Evolutionary conservation across 92 coral and sea anemone species (phyloP).

Genomic region (Pocillopora grandis): DNA sequence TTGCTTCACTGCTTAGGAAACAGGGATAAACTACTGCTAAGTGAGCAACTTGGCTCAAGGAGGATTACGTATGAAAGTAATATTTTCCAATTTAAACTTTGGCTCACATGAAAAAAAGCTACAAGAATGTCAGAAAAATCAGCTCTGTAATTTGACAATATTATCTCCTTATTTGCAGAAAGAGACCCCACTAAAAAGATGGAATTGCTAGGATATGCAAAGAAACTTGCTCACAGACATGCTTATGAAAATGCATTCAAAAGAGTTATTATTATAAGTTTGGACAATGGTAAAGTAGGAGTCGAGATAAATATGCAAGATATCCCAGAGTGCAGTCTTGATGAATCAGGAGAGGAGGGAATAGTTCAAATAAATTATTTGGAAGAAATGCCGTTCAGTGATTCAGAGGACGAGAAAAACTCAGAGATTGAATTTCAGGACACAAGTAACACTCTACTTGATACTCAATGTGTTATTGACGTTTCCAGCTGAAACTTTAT

Average conservation of each 20-base stretch:
- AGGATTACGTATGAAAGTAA: too few species aligned
- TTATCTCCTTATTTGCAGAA: conserved; percentile 48
- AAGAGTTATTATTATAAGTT: conserved; percentile 66
- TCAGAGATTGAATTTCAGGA: background rate
- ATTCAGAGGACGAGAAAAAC: conserved; percentile 19
- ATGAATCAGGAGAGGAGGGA: conserved; percentile 49
- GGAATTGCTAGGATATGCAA: conserved; percentile 72
- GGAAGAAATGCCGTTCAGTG: conserved; percentile 44
- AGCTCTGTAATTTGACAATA: background rate
- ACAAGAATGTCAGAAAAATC: background rate
- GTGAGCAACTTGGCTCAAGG: too few species aligned
- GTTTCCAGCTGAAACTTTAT: background rate
- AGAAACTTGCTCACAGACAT: conserved; percentile 81
- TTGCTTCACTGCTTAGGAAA: too few species aligned
- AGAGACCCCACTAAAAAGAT: conserved; percentile 60
- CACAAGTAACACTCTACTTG: background rate
- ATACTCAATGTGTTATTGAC: background rate
- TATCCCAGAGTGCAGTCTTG: conserved; percentile 32
- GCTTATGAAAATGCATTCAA: conserved; percentile 85
- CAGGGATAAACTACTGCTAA: too few species aligned
- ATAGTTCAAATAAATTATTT: conserved; percentile 61
- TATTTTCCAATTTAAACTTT: too few species aligned
- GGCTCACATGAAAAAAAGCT: too few species aligned
- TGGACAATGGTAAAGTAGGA: conserved; percentile 79
- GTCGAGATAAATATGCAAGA: conserved; percentile 77